Percentiles rank a stretch among this genome's conserved stretches.
Conservation (phyloP, 2,113 vertebrate genomes). For the Otis tarda region DNA sequence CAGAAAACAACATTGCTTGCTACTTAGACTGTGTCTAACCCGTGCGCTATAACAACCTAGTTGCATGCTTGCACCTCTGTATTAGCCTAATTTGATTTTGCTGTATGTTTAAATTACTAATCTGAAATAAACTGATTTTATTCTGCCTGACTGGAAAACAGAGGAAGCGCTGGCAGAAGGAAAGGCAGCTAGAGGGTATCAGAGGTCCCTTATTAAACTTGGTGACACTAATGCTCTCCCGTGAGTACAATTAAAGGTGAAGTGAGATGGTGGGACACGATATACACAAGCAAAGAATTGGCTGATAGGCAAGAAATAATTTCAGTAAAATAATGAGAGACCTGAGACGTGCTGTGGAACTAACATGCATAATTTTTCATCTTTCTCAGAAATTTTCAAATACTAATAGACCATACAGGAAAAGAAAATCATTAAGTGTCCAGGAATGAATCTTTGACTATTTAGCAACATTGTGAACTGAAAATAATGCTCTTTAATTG, state of each 20-base stretch:
- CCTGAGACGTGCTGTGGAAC: constrained; percentile 6
- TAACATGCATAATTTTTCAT: constrained; percentile 17
- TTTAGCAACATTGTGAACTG: background rate
- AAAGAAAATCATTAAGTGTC: constrained; percentile 27
- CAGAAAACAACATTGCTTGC: background rate
- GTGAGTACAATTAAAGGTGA: constrained; percentile 65
- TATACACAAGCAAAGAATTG: background rate
- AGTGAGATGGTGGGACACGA: constrained; percentile 15
- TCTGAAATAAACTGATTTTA: background rate
- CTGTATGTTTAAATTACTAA: background rate
- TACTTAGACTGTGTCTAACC: background rate
- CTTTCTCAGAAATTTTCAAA: constrained; percentile 21
- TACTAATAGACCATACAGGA: background rate
- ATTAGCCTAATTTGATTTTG: background rate
- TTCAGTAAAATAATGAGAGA: constrained; percentile 68
- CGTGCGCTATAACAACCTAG: background rate
- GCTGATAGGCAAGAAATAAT: constrained; percentile 34
- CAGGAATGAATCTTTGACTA: background rate
- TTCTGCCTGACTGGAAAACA: background rate
- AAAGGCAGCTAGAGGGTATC: background rate
- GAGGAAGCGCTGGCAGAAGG: background rate
- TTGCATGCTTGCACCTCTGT: background rate
- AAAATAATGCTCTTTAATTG: constrained; percentile 10
- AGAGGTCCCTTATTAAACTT: constrained; percentile 50
- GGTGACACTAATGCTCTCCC: constrained; percentile 58